Percentiles rank a stretch among this genome's conserved stretches.
These are phyloP conservation scores for Rotaria sp. DNA, from an alignment of 2,888 invertebrate species.

Conservation along the genomic window DNA sequence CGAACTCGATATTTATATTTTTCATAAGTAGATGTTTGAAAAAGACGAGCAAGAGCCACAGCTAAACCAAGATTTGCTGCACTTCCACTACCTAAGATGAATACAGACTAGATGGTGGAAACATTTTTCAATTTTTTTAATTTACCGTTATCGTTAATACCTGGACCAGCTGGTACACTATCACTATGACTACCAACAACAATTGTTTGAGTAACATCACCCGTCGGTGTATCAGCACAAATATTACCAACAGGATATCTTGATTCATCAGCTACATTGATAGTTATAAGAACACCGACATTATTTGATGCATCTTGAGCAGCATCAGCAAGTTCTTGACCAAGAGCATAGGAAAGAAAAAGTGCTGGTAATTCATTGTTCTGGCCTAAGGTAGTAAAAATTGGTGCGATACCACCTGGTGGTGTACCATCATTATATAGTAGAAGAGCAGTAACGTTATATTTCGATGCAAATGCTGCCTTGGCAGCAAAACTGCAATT, in stretches of 20 bases:
- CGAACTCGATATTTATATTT: slow-evolving; percentile 15
- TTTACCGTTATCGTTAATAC: slow-evolving; percentile 9
- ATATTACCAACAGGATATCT: not conserved
- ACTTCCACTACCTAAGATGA: not conserved
- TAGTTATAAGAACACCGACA: not conserved
- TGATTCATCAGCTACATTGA: not conserved
- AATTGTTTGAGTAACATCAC: not conserved
- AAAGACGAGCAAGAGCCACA: not conserved
- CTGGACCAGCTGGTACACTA: not conserved
- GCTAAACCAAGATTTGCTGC: slow-evolving; percentile 10
- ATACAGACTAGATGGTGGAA: not conserved
- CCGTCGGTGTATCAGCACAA: slow-evolving; percentile 1
- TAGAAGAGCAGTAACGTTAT: not conserved
- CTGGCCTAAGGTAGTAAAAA: not conserved
- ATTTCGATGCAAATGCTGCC: not conserved
- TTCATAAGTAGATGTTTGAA: not conserved
- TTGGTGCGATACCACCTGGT: not conserved
- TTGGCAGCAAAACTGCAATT: not conserved
- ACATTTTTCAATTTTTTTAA: not conserved
- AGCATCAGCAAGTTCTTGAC: not conserved
- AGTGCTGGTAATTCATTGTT: not conserved
- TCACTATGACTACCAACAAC: slow-evolving; percentile 28
- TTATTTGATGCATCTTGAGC: not conserved
- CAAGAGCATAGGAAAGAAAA: not conserved
- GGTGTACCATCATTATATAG: not conserved